Percentiles rank a stretch among this genome's conserved stretches.
Conservation (phyloP, 2,888 invertebrate genomes). For the Rhingia campestris region DNA sequence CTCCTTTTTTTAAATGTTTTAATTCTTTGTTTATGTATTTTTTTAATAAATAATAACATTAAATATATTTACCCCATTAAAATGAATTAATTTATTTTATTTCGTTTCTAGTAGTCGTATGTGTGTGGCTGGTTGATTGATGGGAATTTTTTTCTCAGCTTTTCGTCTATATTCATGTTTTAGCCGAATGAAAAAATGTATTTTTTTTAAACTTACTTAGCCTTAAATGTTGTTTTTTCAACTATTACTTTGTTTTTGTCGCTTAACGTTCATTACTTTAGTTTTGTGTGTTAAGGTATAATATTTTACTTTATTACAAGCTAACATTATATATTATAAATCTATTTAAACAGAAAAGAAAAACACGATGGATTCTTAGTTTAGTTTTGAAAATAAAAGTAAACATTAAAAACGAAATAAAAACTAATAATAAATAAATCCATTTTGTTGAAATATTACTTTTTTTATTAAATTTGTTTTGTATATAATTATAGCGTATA, state of each 20-base stretch:
- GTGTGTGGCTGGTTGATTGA: constrained; percentile 45
- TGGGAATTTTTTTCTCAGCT: constrained; percentile 30
- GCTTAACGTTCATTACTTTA: constrained; percentile 57
- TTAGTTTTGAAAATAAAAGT: constrained; percentile 16
- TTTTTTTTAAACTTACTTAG: constrained; percentile 63
- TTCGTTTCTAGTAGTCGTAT: constrained; percentile 53
- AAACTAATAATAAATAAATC: constrained; percentile 64
- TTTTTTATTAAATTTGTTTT: constrained; percentile 32
- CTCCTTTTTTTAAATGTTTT: constrained; percentile 39
- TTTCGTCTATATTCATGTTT: constrained; percentile 5
- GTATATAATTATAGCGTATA: constrained; percentile 28
- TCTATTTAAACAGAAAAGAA: constrained; percentile 8
- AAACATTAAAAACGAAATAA: constrained; percentile 36
- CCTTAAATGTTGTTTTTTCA: constrained; percentile 34
- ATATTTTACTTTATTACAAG: constrained; percentile 28
- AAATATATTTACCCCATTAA: constrained; percentile 52
- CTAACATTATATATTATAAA: constrained; percentile 37
- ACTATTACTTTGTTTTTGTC: constrained; percentile 63
- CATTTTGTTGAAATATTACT: constrained; percentile 19
- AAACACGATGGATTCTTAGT: constrained; percentile 31
- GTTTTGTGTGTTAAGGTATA: constrained; percentile 37
- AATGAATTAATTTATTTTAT: constrained; percentile 33
- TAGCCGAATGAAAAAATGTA: constrained; percentile 45
- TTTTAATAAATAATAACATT: constrained; percentile 66
- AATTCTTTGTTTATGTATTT: constrained; percentile 15